phyloP scores from a whole-genome alignment of 1,140 invertebrate species.

The Nixonia krombeini region DNA sequence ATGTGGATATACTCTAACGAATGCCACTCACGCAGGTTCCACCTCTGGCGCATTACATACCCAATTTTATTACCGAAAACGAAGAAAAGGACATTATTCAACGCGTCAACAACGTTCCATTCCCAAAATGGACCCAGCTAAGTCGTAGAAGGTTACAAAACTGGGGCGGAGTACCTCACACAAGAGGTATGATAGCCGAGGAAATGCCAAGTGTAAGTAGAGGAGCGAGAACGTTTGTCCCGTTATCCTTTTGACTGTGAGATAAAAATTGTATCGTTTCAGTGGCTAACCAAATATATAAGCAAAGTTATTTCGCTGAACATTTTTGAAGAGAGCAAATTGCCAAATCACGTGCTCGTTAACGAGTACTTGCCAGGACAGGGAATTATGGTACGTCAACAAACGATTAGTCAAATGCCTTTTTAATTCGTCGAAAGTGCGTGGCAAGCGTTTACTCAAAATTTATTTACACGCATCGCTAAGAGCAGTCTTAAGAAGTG shows the following conservation, averaged over 20 bases:
- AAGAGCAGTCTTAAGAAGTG: too few species aligned
- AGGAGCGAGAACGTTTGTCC: not conserved
- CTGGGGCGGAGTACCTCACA: conserved; percentile 95
- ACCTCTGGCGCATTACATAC: conserved; percentile 86
- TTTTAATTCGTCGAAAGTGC: too few species aligned
- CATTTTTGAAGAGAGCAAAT: conserved; percentile 81
- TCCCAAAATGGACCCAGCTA: conserved; percentile 97
- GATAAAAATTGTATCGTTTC: conserved; percentile 55
- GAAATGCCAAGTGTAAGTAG: conserved; percentile 79
- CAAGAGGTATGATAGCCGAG: conserved; percentile 96
- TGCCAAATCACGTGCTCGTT: conserved; percentile 94
- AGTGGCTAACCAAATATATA: conserved; percentile 87
- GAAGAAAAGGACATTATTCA: conserved; percentile 85
- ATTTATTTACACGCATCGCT: too few species aligned
- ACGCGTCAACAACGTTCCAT: conserved; percentile 84
- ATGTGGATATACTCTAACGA: not conserved
- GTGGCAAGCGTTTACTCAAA: too few species aligned
- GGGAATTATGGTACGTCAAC: conserved; percentile 94
- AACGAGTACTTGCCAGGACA: conserved; percentile 96
- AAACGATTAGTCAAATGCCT: too few species aligned
- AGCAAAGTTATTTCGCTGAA: conserved; percentile 81
- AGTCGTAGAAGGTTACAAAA: conserved; percentile 93
- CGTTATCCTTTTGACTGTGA: conserved; percentile 6
- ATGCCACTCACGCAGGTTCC: conserved; percentile 74
- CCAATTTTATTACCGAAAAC: conserved; percentile 87